Evolutionary conservation across 1,140 invertebrate species (phyloP).

Genomic region (Dendrolimus kikuchii): DNA sequence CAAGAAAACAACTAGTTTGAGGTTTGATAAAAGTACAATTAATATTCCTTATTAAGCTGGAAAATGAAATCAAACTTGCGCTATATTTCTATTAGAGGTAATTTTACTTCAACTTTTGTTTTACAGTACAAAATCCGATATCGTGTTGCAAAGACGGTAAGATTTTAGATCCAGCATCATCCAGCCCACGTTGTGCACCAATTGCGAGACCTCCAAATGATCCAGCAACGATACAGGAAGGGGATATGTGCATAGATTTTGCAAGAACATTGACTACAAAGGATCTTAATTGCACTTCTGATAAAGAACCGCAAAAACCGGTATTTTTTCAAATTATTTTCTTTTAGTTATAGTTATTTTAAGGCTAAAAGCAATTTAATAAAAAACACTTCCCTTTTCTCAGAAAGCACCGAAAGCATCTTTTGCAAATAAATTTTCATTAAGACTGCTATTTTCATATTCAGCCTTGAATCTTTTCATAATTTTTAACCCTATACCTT

Average conservation of each 20-base stretch:
- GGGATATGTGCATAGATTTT: slow-evolving; percentile 84
- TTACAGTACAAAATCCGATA: neutral
- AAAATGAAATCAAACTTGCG: too few relatives aligned
- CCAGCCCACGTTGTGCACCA: slow-evolving; percentile 80
- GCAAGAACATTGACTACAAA: slow-evolving; percentile 81
- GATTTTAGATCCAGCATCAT: slow-evolving; percentile 1
- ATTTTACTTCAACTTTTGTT: neutral
- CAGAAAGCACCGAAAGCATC: too few relatives aligned
- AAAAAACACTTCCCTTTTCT: too few relatives aligned
- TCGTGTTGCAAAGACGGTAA: slow-evolving; percentile 10
- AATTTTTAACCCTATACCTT: too few relatives aligned
- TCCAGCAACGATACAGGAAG: slow-evolving; percentile 76
- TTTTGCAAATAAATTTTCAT: too few relatives aligned
- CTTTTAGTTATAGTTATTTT: neutral
- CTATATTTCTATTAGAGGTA: too few relatives aligned
- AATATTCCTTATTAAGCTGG: too few relatives aligned
- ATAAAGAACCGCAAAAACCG: slow-evolving; percentile 77
- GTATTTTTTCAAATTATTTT: slow-evolving; percentile 38
- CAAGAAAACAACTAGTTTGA: too few relatives aligned
- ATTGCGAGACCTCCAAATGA: slow-evolving; percentile 86
- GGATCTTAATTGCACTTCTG: slow-evolving; percentile 74
- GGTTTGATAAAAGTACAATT: too few relatives aligned
- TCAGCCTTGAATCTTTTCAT: too few relatives aligned
- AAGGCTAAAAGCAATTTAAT: too few relatives aligned
- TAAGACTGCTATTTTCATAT: too few relatives aligned